Percentiles rank a stretch among this genome's conserved stretches.
Conservation (phyloP, 2,797 vertebrate species). For the Centropyge bicolor region DNA sequence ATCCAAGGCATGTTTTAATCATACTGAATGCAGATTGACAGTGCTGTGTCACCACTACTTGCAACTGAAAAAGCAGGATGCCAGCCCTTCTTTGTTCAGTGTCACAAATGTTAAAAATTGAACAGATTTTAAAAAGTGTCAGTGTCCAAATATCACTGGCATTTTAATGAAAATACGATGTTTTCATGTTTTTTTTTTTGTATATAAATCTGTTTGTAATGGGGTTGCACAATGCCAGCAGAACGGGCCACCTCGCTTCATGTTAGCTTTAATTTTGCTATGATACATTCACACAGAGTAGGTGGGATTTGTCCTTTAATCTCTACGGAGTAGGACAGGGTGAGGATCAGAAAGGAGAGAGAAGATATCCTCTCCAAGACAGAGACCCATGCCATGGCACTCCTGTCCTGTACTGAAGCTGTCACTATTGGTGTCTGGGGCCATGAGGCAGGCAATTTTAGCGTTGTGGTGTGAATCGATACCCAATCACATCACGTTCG, state of each 20-base stretch:
- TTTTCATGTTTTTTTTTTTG: slow-evolving; percentile 72
- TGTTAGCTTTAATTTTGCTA: slow-evolving; percentile 63
- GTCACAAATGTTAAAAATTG: slow-evolving; percentile 71
- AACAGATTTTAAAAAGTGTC: slow-evolving; percentile 81
- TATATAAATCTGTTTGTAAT: slow-evolving; percentile 45
- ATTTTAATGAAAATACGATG: slow-evolving; percentile 79
- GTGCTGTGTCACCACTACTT: slow-evolving; percentile 79
- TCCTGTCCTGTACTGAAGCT: slow-evolving; percentile 85
- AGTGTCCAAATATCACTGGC: slow-evolving; percentile 75
- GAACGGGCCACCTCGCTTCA: slow-evolving; percentile 63
- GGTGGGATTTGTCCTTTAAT: slow-evolving; percentile 60
- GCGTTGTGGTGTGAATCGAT: slow-evolving; percentile 87
- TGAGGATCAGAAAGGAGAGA: slow-evolving; percentile 70
- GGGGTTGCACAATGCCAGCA: slow-evolving; percentile 67
- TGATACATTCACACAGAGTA: slow-evolving; percentile 57
- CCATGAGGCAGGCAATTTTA: slow-evolving; percentile 91
- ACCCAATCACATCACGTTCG: slow-evolving; percentile 88
- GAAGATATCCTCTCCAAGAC: slow-evolving; percentile 72
- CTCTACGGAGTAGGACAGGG: slow-evolving; percentile 62
- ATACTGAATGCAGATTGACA: slow-evolving; percentile 81
- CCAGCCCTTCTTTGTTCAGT: slow-evolving; percentile 64
- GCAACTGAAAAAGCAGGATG: slow-evolving; percentile 73
- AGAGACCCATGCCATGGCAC: slow-evolving; percentile 56
- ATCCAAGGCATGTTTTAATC: slow-evolving; percentile 85
- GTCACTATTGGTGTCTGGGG: slow-evolving; percentile 85